phyloP scores from a whole-genome alignment of 2,888 invertebrate genomes.

The Sesia bembeciformis region DNA sequence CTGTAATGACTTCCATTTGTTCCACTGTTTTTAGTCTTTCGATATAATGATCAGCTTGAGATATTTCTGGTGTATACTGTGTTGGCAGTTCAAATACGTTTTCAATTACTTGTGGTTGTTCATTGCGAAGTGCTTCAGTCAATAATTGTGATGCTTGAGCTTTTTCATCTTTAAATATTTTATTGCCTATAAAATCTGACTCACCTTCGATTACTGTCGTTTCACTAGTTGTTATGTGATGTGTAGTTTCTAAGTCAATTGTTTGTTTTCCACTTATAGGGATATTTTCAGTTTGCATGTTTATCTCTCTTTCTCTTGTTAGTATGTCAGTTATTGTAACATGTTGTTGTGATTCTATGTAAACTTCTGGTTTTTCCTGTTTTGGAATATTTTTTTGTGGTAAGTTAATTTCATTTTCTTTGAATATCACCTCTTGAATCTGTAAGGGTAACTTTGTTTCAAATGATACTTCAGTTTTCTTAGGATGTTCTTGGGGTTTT shows the following conservation, averaged over 20 bases:
- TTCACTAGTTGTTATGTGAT: slow-evolving; percentile 44
- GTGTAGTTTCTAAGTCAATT: slow-evolving; percentile 28
- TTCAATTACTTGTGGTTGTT: slow-evolving; percentile 27
- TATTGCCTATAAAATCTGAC: slow-evolving; percentile 18
- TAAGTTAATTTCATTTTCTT: slow-evolving; percentile 30
- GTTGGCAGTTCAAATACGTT: slow-evolving; percentile 8
- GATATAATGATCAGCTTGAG: slow-evolving; percentile 15
- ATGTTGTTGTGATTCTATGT: slow-evolving; percentile 37
- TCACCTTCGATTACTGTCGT: slow-evolving; percentile 37
- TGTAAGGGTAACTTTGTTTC: slow-evolving; percentile 34
- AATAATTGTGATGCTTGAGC: slow-evolving; percentile 18
- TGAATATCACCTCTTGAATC: slow-evolving; percentile 32
- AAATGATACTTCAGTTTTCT: slow-evolving; percentile 19
- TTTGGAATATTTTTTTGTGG: slow-evolving; percentile 16
- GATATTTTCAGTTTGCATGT: slow-evolving; percentile 16
- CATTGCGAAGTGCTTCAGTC: slow-evolving; percentile 22
- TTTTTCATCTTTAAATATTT: slow-evolving; percentile 21
- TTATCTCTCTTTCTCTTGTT: slow-evolving; percentile 37
- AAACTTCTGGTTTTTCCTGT: slow-evolving; percentile 20
- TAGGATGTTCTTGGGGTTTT: slow-evolving; percentile 11
- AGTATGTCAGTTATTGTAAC: slow-evolving; percentile 34
- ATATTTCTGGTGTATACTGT: slow-evolving; percentile 7
- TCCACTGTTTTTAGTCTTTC: slow-evolving; percentile 17
- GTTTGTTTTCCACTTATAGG: slow-evolving; percentile 23
- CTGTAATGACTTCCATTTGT: slow-evolving; percentile 19